Percentiles rank a stretch among this genome's conserved stretches.
phyloP scores from a whole-genome alignment of 2,888 invertebrate species.

The Acanthopleura granulata region DNA sequence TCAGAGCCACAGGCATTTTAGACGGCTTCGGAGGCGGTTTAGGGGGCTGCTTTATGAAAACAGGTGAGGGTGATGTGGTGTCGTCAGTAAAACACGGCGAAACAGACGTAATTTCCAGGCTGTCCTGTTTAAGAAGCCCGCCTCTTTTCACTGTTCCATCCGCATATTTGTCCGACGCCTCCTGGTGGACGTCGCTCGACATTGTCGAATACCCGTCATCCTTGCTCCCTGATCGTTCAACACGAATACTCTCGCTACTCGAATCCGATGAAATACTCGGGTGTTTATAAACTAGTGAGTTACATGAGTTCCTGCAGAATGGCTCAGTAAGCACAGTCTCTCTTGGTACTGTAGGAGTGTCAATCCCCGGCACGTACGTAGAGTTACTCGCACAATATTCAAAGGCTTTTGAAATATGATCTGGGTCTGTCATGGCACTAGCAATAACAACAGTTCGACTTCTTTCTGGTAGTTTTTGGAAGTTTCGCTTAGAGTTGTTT shows the following conservation, averaged over 20 bases:
- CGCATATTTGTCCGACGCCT: slow-evolving; percentile 51
- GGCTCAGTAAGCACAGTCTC: background rate
- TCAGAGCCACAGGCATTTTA: background rate
- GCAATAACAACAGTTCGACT: slow-evolving; percentile 2
- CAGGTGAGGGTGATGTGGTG: background rate
- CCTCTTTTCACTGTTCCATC: slow-evolving; percentile 24
- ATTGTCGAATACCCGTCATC: slow-evolving; percentile 64
- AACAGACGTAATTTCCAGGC: background rate
- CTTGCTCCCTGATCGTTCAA: slow-evolving; percentile 59
- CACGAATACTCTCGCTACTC: slow-evolving; percentile 49
- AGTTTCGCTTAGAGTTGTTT: background rate
- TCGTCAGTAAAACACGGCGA: background rate
- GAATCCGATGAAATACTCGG: slow-evolving; percentile 39
- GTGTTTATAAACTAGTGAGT: background rate
- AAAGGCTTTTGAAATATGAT: background rate
- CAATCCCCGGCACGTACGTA: background rate
- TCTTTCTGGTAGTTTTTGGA: background rate
- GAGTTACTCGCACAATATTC: background rate
- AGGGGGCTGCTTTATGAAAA: background rate
- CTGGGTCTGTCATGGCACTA: background rate
- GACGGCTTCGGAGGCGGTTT: background rate
- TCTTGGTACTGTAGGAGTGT: background rate
- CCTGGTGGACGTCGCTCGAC: slow-evolving; percentile 62
- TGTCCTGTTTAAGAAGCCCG: background rate
- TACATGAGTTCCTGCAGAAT: background rate